Conservation (phyloP, 1,140 invertebrate genomes). For the Drosophila teissieri region DNA sequence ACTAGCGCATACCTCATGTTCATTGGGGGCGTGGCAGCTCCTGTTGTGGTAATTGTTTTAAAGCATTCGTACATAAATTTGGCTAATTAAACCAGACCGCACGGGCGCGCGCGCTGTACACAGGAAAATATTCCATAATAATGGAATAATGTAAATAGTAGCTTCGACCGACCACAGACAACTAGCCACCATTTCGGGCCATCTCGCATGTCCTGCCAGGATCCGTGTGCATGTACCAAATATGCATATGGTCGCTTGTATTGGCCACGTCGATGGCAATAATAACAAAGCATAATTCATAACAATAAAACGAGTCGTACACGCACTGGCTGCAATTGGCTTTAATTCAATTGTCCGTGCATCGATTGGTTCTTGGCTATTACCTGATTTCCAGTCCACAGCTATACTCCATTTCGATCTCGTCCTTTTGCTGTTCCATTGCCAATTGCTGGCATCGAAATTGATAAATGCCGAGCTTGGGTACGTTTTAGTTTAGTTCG, state of each 20-base stretch:
- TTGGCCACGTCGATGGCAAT: constrained; percentile 22
- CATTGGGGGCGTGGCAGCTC: constrained; percentile 5
- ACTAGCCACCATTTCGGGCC: constrained; percentile 13
- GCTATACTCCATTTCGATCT: not conserved
- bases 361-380: constrained; percentile 38
- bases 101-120: constrained; percentile 9
- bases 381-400: constrained; percentile 15
- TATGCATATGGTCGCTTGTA: constrained; percentile 14
- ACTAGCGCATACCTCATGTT: constrained; percentile 23
- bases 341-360: constrained; percentile 55
- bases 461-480: constrained; percentile 34
- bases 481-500: constrained; percentile 10
- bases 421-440: too few relatives aligned
- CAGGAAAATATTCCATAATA: constrained; percentile 61
- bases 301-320: constrained; percentile 29
- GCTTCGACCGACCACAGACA: constrained; percentile 24
- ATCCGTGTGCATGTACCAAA: not conserved
- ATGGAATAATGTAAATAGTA: constrained; percentile 72
- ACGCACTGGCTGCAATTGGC: constrained; percentile 33
- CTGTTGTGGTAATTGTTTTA: constrained; percentile 69
- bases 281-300: constrained; percentile 37
- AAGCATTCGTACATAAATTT: constrained; percentile 74
- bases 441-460: constrained; percentile 1
- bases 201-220: not conserved
- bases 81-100: constrained; percentile 74